phyloP scores from a whole-genome alignment of 2,888 invertebrate species.

The Lampropteryx suffumata region DNA sequence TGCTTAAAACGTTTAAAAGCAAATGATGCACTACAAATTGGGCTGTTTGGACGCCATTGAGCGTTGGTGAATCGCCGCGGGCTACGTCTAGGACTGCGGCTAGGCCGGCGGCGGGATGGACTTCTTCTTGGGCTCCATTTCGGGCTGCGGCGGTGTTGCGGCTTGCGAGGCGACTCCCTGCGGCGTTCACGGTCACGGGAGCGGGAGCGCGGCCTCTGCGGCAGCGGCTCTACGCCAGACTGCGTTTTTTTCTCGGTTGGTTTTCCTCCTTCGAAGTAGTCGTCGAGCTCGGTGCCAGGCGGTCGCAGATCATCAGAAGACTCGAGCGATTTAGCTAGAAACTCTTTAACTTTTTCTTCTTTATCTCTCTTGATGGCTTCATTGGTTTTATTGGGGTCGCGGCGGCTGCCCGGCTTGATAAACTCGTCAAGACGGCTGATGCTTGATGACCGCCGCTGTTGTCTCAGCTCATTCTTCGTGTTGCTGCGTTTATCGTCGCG shows the following conservation, averaged over 20 bases:
- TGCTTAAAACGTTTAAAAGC: constrained; percentile 14
- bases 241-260: constrained; percentile 32
- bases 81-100: constrained; percentile 23
- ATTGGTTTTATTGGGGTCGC: constrained; percentile 71
- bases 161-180: constrained; percentile 23
- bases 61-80: constrained; percentile 32
- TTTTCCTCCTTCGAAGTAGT: constrained; percentile 55
- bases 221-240: background rate
- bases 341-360: constrained; percentile 72
- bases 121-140: constrained; percentile 34
- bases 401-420: constrained; percentile 71
- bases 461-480: constrained; percentile 6
- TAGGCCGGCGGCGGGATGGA: constrained; percentile 22
- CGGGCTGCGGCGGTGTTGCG: constrained; percentile 15
- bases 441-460: constrained; percentile 36
- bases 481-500: constrained; percentile 11
- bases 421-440: constrained; percentile 52
- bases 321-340: constrained; percentile 67
- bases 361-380: constrained; percentile 73
- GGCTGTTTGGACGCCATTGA: constrained; percentile 26
- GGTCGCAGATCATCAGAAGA: constrained; percentile 65
- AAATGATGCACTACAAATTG: constrained; percentile 4
- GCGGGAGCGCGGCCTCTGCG: constrained; percentile 13
- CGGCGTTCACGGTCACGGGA: constrained; percentile 27
- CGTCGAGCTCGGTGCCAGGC: constrained; percentile 75